A percentile compares a stretch with the other conserved stretches of the same genome.
phyloP scores from a whole-genome alignment of 2,888 invertebrate species.

The Dicyrtoma fusca region DNA sequence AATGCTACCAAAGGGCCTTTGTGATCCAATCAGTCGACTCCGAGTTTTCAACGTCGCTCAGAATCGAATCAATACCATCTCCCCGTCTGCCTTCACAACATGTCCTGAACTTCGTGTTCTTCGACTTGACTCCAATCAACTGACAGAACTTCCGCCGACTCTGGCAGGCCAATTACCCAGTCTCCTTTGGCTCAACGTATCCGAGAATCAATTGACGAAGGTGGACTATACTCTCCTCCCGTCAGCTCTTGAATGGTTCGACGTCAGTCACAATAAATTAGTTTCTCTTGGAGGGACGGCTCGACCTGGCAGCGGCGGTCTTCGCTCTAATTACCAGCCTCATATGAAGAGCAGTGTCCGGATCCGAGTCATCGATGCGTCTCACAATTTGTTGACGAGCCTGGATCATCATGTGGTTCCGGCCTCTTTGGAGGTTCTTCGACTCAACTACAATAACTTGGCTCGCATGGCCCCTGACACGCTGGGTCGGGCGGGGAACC shows the following conservation, averaged over 20 bases:
- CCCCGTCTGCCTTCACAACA: constrained; percentile 75
- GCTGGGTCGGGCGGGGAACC: constrained; percentile 64
- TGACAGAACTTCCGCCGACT: constrained; percentile 66
- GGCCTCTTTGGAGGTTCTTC: constrained; percentile 58
- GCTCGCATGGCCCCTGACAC: constrained; percentile 67
- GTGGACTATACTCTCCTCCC: constrained; percentile 82
- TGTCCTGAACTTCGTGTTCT: constrained; percentile 75
- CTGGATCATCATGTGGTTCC: constrained; percentile 59
- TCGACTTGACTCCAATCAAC: constrained; percentile 75
- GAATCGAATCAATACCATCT: constrained; percentile 76
- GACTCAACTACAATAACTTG: constrained; percentile 73
- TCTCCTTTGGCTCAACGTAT: constrained; percentile 79
- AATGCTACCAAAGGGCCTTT: constrained; percentile 75
- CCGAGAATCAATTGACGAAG: constrained; percentile 75
- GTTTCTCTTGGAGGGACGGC: constrained; percentile 55
- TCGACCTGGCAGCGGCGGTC: not conserved
- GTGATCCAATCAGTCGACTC: constrained; percentile 71
- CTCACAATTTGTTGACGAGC: constrained; percentile 57
- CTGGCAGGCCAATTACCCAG: constrained; percentile 62
- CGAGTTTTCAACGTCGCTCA: constrained; percentile 79
- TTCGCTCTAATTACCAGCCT: too few relatives aligned
- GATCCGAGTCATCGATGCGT: constrained; percentile 57
- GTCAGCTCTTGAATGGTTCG: constrained; percentile 74
- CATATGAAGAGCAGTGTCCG: not conserved
- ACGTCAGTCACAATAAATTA: constrained; percentile 79